These are phyloP conservation scores for Drosophila demipolita DNA, from an alignment of 2,888 invertebrate genomes.

Conservation along the genomic window DNA sequence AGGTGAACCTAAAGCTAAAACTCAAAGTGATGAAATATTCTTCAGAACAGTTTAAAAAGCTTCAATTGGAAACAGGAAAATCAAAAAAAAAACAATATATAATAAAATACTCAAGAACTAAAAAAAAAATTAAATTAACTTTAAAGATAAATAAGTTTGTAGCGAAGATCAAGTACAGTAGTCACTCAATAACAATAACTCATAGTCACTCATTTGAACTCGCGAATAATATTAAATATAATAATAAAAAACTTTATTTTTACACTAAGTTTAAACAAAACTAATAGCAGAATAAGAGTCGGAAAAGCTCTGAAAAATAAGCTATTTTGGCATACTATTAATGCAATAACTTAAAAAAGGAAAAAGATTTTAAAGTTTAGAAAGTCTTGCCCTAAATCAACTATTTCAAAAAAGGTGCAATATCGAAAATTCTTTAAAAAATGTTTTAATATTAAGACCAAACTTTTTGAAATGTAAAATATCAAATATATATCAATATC, in stretches of 20 bases:
- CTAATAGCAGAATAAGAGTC: too few species aligned
- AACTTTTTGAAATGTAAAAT: background rate
- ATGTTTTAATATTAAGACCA: background rate
- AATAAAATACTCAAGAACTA: background rate
- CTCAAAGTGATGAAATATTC: background rate
- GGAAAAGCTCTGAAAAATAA: too few species aligned
- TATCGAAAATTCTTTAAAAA: too few species aligned
- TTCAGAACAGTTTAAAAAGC: background rate
- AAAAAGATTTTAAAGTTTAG: background rate
- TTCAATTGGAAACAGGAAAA: background rate
- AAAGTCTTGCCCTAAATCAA: too few species aligned
- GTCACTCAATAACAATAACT: background rate
- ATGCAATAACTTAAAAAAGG: too few species aligned
- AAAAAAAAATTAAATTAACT: background rate
- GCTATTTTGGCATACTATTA: too few species aligned
- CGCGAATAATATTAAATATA: background rate
- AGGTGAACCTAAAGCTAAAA: slow-evolving; percentile 47
- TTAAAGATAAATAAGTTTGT: background rate
- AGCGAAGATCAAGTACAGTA: background rate
- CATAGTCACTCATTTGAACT: background rate
- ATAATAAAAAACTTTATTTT: too few species aligned
- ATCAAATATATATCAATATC: background rate
- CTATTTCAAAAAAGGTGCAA: too few species aligned
- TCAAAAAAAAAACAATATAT: background rate
- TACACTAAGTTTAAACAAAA: too few species aligned